phyloP scores from a whole-genome alignment of 2,113 vertebrate genomes.

The Xiphophorus hellerii region DNA sequence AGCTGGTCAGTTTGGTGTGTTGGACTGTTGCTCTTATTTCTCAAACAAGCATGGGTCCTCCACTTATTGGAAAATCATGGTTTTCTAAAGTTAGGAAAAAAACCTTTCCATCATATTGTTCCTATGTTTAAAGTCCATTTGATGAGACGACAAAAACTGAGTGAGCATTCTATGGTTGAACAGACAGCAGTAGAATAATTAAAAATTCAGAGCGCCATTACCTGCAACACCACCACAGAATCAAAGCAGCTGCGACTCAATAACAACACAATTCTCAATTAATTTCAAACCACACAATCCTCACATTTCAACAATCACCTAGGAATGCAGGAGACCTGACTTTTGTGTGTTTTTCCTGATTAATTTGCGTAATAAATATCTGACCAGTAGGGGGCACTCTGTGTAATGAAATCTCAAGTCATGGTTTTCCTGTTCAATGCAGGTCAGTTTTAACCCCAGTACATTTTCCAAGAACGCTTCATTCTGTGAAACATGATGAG shows the following conservation, averaged over 20 bases:
- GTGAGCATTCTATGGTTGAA: not conserved
- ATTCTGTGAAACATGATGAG: too few relatives aligned
- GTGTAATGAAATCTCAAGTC: not conserved
- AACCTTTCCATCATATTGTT: too few relatives aligned
- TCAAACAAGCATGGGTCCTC: not conserved
- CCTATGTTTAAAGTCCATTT: too few relatives aligned
- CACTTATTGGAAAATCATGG: not conserved
- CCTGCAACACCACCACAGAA: not conserved
- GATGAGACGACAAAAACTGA: not conserved
- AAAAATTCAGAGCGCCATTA: not conserved
- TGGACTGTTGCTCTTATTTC: too few relatives aligned
- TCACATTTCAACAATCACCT: not conserved
- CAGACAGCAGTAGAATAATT: not conserved
- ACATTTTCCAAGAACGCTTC: too few relatives aligned
- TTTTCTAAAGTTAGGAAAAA: too few relatives aligned
- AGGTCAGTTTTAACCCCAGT: too few relatives aligned
- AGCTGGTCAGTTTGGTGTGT: too few relatives aligned
- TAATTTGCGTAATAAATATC: not conserved
- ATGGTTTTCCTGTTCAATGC: too few relatives aligned
- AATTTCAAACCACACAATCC: not conserved
- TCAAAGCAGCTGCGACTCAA: too few relatives aligned
- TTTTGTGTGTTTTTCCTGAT: not conserved
- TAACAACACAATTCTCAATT: not conserved
- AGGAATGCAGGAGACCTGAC: not conserved
- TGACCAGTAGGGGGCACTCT: not conserved